Evolutionary conservation across 2,888 invertebrate species (phyloP).

Genomic region (Erebia epiphron): DNA sequence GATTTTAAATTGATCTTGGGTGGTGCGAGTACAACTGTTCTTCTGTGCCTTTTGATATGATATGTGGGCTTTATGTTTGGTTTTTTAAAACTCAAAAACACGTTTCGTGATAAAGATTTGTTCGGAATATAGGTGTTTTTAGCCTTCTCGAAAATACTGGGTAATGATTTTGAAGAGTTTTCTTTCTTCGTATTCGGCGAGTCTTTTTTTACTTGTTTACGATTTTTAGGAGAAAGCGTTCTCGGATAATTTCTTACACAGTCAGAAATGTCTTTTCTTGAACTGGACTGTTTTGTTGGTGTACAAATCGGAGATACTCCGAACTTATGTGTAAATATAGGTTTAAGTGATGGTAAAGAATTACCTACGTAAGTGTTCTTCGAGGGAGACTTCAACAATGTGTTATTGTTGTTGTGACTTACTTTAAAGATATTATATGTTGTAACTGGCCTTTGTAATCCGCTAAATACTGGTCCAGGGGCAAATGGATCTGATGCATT

Average conservation of each 20-base stretch:
- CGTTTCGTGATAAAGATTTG: conserved; percentile 72
- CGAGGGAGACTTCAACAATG: conserved; percentile 66
- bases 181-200: conserved; percentile 62
- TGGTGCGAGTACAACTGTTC: conserved; percentile 77
- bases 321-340: conserved; percentile 76
- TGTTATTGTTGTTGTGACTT: conserved; percentile 73
- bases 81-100: conserved; percentile 76
- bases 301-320: conserved; percentile 71
- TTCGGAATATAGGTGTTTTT: conserved; percentile 75
- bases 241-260: conserved; percentile 56
- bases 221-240: conserved; percentile 65
- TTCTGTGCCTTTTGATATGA: conserved; percentile 81
- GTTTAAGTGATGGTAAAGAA: conserved; percentile 67
- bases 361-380: conserved; percentile 61
- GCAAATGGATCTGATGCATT: conserved; percentile 77
- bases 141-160: conserved; percentile 72
- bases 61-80: conserved; percentile 70
- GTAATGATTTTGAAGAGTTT: conserved; percentile 58
- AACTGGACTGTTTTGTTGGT: conserved; percentile 52
- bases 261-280: conserved; percentile 62
- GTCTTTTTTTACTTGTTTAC: conserved; percentile 60
- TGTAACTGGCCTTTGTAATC: conserved; percentile 71
- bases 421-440: conserved; percentile 77
- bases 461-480: conserved; percentile 78
- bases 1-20: conserved; percentile 76